Conservation (phyloP, 2,113 vertebrate species). For the Sterrhoptilus dennistouni region DNA sequence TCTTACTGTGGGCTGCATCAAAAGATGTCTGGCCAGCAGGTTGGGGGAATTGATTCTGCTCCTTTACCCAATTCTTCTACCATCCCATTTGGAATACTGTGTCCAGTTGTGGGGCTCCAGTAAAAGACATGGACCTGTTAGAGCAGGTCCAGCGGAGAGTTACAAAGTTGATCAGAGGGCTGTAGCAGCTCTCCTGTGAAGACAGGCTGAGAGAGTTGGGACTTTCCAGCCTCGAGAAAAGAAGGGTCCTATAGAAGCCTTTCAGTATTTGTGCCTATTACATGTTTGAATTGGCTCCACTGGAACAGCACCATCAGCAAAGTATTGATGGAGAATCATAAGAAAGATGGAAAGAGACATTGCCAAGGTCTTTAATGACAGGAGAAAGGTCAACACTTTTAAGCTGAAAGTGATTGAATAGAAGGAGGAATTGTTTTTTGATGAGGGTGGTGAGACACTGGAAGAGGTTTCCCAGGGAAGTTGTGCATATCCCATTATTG, state of each 20-base stretch:
- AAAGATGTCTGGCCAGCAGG: neutral
- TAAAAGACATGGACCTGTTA: neutral
- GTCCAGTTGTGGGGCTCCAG: fast-evolving
- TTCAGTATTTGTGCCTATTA: neutral
- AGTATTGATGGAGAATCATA: neutral
- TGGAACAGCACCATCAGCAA: neutral
- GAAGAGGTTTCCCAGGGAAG: neutral
- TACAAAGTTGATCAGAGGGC: neutral
- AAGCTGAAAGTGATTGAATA: neutral
- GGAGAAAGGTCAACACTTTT: neutral
- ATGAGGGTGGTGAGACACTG: neutral
- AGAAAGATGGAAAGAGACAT: neutral
- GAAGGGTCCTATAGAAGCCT: neutral
- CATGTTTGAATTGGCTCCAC: neutral
- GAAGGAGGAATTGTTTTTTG: neutral
- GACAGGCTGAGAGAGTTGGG: neutral
- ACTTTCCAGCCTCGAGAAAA: neutral
- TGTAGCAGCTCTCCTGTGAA: neutral
- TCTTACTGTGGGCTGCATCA: neutral
- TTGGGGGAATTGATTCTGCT: neutral
- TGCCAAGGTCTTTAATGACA: neutral
- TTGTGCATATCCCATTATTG: neutral
- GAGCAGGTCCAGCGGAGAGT: neutral
- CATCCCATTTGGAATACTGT: neutral
- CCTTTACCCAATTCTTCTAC: neutral